phyloP scores from a whole-genome alignment of 1,140 invertebrate species.

The Harpegnathos saltator region DNA sequence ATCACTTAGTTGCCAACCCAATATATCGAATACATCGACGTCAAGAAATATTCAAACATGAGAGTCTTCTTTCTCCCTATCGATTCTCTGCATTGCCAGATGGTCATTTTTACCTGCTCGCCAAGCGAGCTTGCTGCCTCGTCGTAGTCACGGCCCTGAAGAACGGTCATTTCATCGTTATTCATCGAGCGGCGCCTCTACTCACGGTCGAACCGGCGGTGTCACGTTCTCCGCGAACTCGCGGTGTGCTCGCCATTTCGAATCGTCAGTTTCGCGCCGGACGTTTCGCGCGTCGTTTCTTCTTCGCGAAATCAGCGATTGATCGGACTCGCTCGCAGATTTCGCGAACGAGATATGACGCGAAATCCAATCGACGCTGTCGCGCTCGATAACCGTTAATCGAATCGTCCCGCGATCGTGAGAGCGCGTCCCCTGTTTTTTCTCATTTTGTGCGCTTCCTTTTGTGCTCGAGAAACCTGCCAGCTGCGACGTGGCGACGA shows the following conservation, averaged over 20 bases:
- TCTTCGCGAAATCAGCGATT: neutral
- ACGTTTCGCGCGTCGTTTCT: constrained; percentile 55
- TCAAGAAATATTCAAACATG: neutral
- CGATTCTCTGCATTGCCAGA: neutral
- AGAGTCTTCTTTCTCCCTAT: neutral
- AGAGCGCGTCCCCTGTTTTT: too few relatives aligned
- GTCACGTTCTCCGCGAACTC: constrained; percentile 11
- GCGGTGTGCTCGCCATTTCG: constrained; percentile 69
- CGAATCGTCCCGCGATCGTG: neutral
- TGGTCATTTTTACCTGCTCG: neutral
- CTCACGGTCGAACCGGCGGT: constrained; percentile 37
- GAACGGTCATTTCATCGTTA: neutral
- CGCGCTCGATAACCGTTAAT: neutral
- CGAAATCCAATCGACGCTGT: neutral
- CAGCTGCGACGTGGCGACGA: too few relatives aligned
- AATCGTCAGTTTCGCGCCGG: constrained; percentile 72
- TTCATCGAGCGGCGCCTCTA: constrained; percentile 66
- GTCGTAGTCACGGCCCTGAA: constrained; percentile 30
- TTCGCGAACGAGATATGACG: constrained; percentile 2
- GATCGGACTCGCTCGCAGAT: constrained; percentile 10
- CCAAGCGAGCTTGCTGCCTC: neutral
- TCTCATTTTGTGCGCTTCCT: too few relatives aligned
- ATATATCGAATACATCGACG: too few relatives aligned
- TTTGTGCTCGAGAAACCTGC: too few relatives aligned
- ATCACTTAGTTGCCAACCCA: too few relatives aligned